Conservation (phyloP, 2,113 vertebrate genomes). For the Alethe diademata region DNA sequence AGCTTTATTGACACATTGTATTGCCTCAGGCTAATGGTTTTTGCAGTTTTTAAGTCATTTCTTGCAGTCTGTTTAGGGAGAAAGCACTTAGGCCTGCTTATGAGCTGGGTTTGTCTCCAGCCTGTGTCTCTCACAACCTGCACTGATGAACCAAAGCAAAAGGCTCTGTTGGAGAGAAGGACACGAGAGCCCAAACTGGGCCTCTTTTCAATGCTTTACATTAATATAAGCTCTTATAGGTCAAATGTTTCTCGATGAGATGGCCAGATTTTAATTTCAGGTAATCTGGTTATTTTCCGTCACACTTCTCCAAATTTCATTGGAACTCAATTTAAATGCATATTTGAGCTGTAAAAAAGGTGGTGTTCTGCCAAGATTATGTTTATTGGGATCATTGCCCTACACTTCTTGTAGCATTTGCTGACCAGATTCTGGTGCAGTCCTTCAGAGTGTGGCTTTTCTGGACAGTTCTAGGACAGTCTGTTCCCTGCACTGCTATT, state of each 20-base stretch:
- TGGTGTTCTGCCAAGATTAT: rapidly evolving
- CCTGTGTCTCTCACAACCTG: not conserved
- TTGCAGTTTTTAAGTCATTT: conserved; percentile 44
- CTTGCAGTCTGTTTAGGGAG: conserved; percentile 10
- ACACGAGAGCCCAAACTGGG: not conserved
- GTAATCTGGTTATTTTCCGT: not conserved
- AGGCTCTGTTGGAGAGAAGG: not conserved
- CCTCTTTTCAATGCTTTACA: not conserved
- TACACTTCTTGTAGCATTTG: not conserved
- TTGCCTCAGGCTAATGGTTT: conserved; percentile 51
- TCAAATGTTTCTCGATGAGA: not conserved
- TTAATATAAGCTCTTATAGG: not conserved
- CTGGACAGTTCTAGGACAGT: not conserved
- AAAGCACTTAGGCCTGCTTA: conserved; percentile 12
- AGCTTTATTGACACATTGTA: conserved; percentile 49
- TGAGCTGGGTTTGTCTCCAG: not conserved
- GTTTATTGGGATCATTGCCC: not conserved
- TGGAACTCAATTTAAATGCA: not conserved
- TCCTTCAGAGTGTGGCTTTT: not conserved
- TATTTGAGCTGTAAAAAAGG: not conserved
- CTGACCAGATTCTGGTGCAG: not conserved
- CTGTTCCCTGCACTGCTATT: rapidly evolving
- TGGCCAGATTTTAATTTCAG: not conserved
- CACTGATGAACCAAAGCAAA: not conserved
- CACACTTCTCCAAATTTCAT: not conserved